These are phyloP conservation scores for Lasioglossum albipes DNA, from an alignment of 1,140 invertebrate species.

Conservation along the genomic window DNA sequence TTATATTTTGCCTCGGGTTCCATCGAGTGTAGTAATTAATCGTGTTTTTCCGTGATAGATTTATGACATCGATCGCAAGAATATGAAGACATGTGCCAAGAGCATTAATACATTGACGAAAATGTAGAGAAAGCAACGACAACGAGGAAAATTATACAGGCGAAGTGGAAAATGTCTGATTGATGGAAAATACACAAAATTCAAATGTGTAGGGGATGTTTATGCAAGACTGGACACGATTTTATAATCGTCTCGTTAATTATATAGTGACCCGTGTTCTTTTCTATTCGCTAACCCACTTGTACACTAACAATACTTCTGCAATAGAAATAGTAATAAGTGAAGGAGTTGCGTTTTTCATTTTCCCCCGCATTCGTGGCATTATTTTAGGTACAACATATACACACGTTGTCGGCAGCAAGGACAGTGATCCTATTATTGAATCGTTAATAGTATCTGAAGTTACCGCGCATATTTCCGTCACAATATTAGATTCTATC, in stretches of 20 bases:
- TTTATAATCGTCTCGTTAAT: too few species aligned
- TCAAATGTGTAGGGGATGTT: neutral
- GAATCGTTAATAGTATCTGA: neutral
- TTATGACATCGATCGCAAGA: conserved; percentile 59
- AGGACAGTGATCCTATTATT: neutral
- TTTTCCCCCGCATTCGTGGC: too few species aligned
- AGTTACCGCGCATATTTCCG: neutral
- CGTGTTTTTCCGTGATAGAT: conserved; percentile 37
- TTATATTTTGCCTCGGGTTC: too few species aligned
- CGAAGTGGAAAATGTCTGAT: neutral
- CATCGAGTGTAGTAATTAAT: neutral
- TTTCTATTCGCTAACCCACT: too few species aligned
- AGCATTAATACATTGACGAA: conserved; percentile 14
- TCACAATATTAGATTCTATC: neutral
- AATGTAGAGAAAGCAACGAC: neutral
- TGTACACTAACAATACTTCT: neutral
- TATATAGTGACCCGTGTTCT: too few species aligned
- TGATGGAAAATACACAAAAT: neutral
- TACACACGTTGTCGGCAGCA: neutral
- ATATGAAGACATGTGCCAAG: conserved; percentile 47
- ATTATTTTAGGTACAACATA: neutral
- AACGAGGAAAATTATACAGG: neutral
- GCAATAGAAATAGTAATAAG: too few species aligned
- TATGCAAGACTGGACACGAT: too few species aligned
- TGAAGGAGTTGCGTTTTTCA: too few species aligned